These are phyloP conservation scores for Gasteruption jaculator DNA, from an alignment of 2,888 invertebrate species.

Conservation along the genomic window DNA sequence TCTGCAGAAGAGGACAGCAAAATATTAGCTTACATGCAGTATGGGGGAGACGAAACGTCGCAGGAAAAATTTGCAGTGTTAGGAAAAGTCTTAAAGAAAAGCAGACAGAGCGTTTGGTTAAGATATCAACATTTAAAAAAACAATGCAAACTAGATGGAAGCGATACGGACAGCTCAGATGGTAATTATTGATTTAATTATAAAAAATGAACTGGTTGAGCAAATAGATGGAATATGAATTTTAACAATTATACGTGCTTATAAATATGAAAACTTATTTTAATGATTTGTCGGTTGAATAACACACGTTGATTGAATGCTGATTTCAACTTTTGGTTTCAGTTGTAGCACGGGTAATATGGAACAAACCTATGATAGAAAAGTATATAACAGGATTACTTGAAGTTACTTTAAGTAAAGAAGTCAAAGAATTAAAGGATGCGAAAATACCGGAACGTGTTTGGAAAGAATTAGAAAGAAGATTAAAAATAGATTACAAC, in stretches of 20 bases:
- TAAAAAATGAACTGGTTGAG: not conserved
- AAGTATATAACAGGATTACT: conserved; percentile 32
- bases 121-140: conserved; percentile 27
- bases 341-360: conserved; percentile 22
- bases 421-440: conserved; percentile 36
- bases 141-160: not conserved
- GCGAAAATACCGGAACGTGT: conserved; percentile 31
- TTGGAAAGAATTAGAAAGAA: conserved; percentile 36
- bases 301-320: too few species aligned
- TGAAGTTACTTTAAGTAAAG: conserved; percentile 26
- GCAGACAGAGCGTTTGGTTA: conserved; percentile 25
- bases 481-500: conserved; percentile 25
- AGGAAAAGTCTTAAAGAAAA: conserved; percentile 29
- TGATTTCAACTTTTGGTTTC: conserved; percentile 1
- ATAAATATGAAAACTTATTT: conserved; percentile 1
- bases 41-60: conserved; percentile 4
- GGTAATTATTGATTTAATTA: conserved; percentile 7
- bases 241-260: too few species aligned
- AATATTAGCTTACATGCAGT: conserved; percentile 28
- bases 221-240: too few species aligned
- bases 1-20: conserved; percentile 29
- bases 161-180: not conserved
- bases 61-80: conserved; percentile 26
- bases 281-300: conserved; percentile 12
- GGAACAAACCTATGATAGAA: conserved; percentile 28